Percentiles rank a stretch among this genome's conserved stretches.
These are phyloP conservation scores for Otocyon megalotis DNA, from an alignment of 2,113 vertebrate species.

Conservation along the genomic window DNA sequence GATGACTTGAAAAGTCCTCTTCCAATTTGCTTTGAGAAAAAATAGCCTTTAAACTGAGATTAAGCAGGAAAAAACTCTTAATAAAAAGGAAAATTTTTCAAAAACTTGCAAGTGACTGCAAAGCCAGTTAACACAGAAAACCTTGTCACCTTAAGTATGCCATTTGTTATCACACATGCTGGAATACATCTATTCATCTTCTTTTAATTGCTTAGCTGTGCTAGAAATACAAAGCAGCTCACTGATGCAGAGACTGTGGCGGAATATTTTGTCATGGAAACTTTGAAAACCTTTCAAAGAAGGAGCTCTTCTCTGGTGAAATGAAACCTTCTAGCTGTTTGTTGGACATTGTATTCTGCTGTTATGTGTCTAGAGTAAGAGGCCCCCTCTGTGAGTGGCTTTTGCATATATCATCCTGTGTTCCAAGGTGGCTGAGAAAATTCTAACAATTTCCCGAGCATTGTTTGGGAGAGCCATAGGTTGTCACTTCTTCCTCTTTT, in stretches of 20 bases:
- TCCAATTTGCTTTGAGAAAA: constrained; percentile 77
- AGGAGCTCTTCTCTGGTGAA: constrained; percentile 63
- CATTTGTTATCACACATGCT: constrained; percentile 79
- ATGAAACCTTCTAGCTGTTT: constrained; percentile 67
- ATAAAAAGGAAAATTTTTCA: constrained; percentile 81
- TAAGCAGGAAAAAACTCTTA: constrained; percentile 74
- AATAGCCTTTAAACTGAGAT: constrained; percentile 78
- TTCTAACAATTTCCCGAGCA: constrained; percentile 1
- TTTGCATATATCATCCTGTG: constrained; percentile 27
- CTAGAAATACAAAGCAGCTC: constrained; percentile 77
- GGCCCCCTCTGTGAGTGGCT: neutral
- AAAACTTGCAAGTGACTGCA: constrained; percentile 80
- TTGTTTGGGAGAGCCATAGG: neutral
- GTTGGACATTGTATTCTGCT: constrained; percentile 47
- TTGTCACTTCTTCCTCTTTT: neutral
- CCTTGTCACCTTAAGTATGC: constrained; percentile 81
- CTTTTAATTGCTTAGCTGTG: constrained; percentile 82
- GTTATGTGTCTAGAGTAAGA: constrained; percentile 62
- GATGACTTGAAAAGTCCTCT: constrained; percentile 72
- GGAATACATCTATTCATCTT: constrained; percentile 81
- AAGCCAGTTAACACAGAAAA: constrained; percentile 83
- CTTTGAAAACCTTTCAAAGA: constrained; percentile 81
- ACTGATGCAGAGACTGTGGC: constrained; percentile 78
- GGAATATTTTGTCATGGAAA: constrained; percentile 82
- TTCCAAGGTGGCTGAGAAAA: constrained; percentile 2